Percentiles rank a stretch among this genome's conserved stretches.
Evolutionary conservation across 1,140 invertebrate genomes (phyloP).

Genomic region (Choristoneura fumiferana): DNA sequence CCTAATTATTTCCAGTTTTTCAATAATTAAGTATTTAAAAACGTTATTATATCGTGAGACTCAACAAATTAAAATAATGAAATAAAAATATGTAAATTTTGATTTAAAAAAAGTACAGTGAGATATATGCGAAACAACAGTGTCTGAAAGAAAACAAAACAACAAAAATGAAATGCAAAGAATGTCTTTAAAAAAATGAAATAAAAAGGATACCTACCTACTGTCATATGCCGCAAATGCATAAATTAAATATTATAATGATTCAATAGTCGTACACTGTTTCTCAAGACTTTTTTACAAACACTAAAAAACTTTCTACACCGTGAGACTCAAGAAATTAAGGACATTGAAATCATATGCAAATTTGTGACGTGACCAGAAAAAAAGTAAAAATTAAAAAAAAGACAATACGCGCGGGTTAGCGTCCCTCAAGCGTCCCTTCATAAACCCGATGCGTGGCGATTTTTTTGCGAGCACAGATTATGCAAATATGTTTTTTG

Average conservation of each 20-base stretch:
- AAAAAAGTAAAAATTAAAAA: slow-evolving; percentile 39
- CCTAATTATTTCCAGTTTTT: too few relatives aligned
- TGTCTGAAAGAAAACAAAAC: too few relatives aligned
- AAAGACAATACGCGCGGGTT: slow-evolving; percentile 40
- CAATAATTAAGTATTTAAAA: too few relatives aligned
- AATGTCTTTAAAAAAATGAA: too few relatives aligned
- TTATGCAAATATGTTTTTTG: slow-evolving; percentile 74
- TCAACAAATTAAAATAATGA: too few relatives aligned
- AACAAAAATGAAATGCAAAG: too few relatives aligned
- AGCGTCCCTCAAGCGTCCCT: slow-evolving; percentile 17
- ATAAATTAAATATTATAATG: slow-evolving; percentile 19
- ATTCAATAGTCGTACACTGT: not conserved
- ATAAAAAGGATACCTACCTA: too few relatives aligned
- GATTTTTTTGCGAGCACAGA: slow-evolving; percentile 59
- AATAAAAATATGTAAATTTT: too few relatives aligned
- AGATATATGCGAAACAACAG: too few relatives aligned
- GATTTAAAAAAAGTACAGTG: too few relatives aligned
- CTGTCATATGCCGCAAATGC: not conserved
- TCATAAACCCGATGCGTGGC: slow-evolving; percentile 36
- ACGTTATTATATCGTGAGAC: too few relatives aligned
- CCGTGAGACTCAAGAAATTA: slow-evolving; percentile 69
- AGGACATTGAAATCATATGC: slow-evolving; percentile 37
- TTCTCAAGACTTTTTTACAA: slow-evolving; percentile 23
- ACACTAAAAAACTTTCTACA: slow-evolving; percentile 33
- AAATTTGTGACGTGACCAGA: slow-evolving; percentile 62